Percentiles rank a stretch among this genome's conserved stretches.
phyloP scores from a whole-genome alignment of 1,140 invertebrate genomes.

The Trichoplusia ni region DNA sequence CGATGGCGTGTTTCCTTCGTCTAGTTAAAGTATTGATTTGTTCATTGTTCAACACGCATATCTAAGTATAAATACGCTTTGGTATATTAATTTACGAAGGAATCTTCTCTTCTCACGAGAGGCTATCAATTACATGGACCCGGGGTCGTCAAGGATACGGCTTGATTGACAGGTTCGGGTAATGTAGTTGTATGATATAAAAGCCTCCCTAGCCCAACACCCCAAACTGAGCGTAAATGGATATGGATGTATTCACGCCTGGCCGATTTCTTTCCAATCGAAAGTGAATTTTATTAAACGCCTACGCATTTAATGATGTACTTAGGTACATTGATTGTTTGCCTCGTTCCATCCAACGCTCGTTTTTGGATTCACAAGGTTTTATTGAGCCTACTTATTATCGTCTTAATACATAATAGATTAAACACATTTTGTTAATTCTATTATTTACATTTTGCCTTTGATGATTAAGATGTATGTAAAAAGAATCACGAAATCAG shows the following conservation, averaged over 20 bases:
- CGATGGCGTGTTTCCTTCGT: conserved; percentile 32
- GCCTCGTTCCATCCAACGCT: conserved; percentile 4
- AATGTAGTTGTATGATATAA: conserved; percentile 46
- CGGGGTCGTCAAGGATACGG: conserved; percentile 48
- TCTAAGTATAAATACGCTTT: conserved; percentile 16
- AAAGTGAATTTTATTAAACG: conserved; percentile 38
- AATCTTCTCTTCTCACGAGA: conserved; percentile 36
- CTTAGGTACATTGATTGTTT: conserved; percentile 34
- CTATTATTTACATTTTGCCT: too few relatives aligned
- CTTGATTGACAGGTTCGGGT: conserved; percentile 59
- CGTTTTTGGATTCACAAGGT: not conserved
- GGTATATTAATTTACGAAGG: conserved; percentile 25
- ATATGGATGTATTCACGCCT: conserved; percentile 44
- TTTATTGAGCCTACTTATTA: too few relatives aligned
- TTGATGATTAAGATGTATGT: too few relatives aligned
- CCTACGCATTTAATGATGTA: conserved; percentile 27
- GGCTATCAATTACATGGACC: conserved; percentile 55
- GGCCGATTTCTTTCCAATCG: conserved; percentile 43
- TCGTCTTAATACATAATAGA: too few relatives aligned
- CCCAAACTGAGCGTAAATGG: conserved; percentile 42
- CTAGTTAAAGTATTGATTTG: conserved; percentile 42
- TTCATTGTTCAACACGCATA: conserved; percentile 31
- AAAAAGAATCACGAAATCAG: too few relatives aligned
- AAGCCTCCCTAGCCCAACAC: conserved; percentile 27
- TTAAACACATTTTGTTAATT: too few relatives aligned